Base-by-base conservation (phyloP, 92 coral and sea anemone species). In the Anthopleura xanthogrammica region DNA sequence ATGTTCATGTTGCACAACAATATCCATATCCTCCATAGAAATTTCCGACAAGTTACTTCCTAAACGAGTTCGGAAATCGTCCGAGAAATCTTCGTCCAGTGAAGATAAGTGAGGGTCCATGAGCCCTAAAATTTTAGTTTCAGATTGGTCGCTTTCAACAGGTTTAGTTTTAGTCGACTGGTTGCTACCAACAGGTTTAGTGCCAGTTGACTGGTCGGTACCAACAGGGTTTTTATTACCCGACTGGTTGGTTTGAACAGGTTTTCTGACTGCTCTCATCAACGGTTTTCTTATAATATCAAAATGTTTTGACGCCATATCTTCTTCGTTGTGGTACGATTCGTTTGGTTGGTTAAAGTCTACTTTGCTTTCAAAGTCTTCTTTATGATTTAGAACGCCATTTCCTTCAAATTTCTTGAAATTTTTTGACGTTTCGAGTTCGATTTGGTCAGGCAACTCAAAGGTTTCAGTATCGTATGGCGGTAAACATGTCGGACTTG, bases 401-500 rank as follows among this genome's bases (percentile, higher is more conserved):
- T 77, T 77, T 13, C 16, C 4, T 23, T 13, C 17, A 36, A 23
- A 36, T 68, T 23, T 42, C 17, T 68, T 12, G 17, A 13, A 68
- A 36, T 24, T 11, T 12, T n/a, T 79, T 5, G 73, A 58, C 50
- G 82, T 70, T 52, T 68, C 74, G 74, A 29, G 36, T 29, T 29
- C 36, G 1, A 11, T 68, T 68, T 24, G 41, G 20, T 68, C 77
- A 22, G 52, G 13, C 12, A 81, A 23, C 36, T 85, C 88, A 50
- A 84, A 79, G n/a, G 86, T 83, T 29, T 87, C 93, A 60, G 65
- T 77, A 48, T 83, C 84, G 29, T 65, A 82, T 16, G 84, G 24
- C 10, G 80, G 81, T 12, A 82, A 74, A 41, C 86, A 77, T 40
- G 81, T 62, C 16, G 94, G 94, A 60, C 92, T 91, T 13, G 85